Base-by-base conservation (phyloP, 2,888 invertebrate species). In the Zhuqinia jingwanae region DNA sequence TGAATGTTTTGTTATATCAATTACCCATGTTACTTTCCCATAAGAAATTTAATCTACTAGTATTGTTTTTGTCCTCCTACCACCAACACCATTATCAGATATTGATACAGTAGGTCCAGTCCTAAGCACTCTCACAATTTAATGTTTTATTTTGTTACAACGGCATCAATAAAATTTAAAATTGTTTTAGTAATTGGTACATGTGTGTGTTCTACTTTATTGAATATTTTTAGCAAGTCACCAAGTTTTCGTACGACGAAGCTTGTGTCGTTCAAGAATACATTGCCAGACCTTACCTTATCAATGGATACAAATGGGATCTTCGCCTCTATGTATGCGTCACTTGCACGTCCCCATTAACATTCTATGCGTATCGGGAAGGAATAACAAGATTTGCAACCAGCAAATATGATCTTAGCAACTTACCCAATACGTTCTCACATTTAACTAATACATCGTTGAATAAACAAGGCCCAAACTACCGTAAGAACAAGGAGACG, bases 291-390 rank as follows among this genome's bases (percentile, higher is more conserved):
- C 96, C 96, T 0, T 93, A 96, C 78, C 93, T 96, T 15, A 95
- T 97, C 89, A 97, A 96, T 0, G 97, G 96, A 1, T 97, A 97
- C 93, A 98, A 98, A 93, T 98, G 98, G 93, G 98, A 98, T 93
- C 94, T 98, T 50, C 94, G 98, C 36, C 93, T 98, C 25, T 98
- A 98, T 93, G 97, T 97, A 11, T 96, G 97, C 92, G 96, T 98
- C 76, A 96, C 97, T 0, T 96, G 96, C 0, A 97, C 96, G 92
- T 95, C 96, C 89, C 98, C 98, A 0, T 94, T 98, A 5, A 95
- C 96, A 0, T 95, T 97, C 58, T 98, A 98, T 92, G 94, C 98
- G 92, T 98, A 97, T 92, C 95, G 96, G 70, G 97, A 98, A 92
- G 98, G 98, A 6, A 93, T 98, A 56, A 96, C 95, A 13, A 94